These are phyloP conservation scores for Colistium nudipinnis DNA, from an alignment of 2,113 vertebrate species.

Conservation along the genomic window DNA sequence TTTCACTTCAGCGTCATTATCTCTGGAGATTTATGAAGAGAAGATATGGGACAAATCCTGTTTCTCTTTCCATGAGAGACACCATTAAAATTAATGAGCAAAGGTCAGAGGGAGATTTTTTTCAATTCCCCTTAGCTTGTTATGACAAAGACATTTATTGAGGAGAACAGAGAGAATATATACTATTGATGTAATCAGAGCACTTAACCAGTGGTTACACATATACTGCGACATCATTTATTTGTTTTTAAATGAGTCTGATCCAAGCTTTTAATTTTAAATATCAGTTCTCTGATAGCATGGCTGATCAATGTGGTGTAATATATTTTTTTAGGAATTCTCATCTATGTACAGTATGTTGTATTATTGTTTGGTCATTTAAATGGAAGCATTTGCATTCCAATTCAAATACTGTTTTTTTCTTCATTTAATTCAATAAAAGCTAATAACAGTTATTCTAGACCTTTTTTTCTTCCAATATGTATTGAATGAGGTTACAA, in stretches of 20 bases:
- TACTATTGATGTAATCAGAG: conserved; percentile 57
- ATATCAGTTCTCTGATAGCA: conserved; percentile 44
- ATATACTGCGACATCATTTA: conserved; percentile 43
- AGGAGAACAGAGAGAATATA: conserved; percentile 39
- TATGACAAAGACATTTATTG: conserved; percentile 57
- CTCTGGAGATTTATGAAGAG: conserved; percentile 60
- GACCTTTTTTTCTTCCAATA: too few species aligned
- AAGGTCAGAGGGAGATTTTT: conserved; percentile 48
- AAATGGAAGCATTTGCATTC: too few species aligned
- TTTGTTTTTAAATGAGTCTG: conserved; percentile 52
- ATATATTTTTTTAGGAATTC: conserved; percentile 28
- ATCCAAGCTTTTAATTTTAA: conserved; percentile 45
- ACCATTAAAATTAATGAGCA: conserved; percentile 67
- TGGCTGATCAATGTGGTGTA: conserved; percentile 25
- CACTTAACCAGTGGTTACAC: conserved; percentile 52
- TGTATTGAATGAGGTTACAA: too few species aligned
- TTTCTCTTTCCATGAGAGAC: conserved; percentile 42
- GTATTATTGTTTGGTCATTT: conserved; percentile 2
- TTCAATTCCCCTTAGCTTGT: conserved; percentile 51
- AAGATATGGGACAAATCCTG: conserved; percentile 48
- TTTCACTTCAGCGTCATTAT: conserved; percentile 63
- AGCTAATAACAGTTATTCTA: too few species aligned
- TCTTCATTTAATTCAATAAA: too few species aligned
- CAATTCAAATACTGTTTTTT: too few species aligned
- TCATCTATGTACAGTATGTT: conserved; percentile 15